A percentile compares a stretch with the other conserved stretches of the same genome.
phyloP scores from a whole-genome alignment of 2,888 invertebrate genomes.

The Prenolepis imparis region DNA sequence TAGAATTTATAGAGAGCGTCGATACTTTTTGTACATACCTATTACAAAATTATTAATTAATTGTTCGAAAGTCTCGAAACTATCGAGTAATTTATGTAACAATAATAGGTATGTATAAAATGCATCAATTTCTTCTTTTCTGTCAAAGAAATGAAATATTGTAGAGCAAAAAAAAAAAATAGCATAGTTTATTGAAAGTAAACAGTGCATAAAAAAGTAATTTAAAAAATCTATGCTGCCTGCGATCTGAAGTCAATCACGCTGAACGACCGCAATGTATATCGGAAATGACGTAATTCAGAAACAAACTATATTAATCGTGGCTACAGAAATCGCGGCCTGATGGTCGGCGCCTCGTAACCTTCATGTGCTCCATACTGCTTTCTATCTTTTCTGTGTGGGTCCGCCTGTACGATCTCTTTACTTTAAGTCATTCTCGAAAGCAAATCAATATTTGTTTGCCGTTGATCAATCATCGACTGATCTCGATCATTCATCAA shows the following conservation, averaged over 20 bases:
- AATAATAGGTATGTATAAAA: background rate
- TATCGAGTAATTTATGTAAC: background rate
- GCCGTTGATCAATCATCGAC: background rate
- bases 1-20: too few relatives aligned
- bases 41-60: background rate
- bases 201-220: background rate
- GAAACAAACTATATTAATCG: slow-evolving; percentile 49
- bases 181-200: background rate
- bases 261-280: slow-evolving; percentile 9
- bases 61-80: background rate
- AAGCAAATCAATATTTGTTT: slow-evolving; percentile 31
- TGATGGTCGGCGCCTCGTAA: slow-evolving; percentile 2
- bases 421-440: background rate
- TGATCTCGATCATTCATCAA: slow-evolving; percentile 1
- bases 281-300: background rate
- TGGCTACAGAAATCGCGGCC: slow-evolving; percentile 10
- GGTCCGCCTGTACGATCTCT: slow-evolving; percentile 32
- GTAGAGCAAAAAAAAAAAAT: background rate
- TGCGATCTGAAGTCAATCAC: slow-evolving; percentile 25
- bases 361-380: slow-evolving; percentile 61
- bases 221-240: slow-evolving; percentile 12
- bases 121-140: background rate
- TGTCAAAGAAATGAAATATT: background rate
- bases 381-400: slow-evolving; percentile 63
- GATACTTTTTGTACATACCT: too few relatives aligned